Conservation (phyloP, 2,888 invertebrate species). For the Heliconius ismenius region DNA sequence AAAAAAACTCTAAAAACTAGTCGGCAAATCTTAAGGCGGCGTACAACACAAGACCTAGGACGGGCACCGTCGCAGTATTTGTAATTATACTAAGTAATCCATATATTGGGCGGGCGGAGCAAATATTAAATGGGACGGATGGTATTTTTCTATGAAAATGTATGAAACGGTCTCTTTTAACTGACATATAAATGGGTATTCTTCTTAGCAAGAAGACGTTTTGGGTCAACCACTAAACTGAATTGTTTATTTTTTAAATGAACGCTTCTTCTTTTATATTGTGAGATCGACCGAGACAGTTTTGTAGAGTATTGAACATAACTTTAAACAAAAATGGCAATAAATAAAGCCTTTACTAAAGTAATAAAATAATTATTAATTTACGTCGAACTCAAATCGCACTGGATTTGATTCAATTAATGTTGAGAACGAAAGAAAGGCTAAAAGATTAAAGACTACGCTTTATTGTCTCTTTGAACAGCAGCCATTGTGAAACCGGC, state of each 20-base stretch:
- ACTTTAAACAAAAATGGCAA: background rate
- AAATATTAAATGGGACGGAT: conserved; percentile 23
- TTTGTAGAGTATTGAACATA: no score
- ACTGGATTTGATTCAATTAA: no score
- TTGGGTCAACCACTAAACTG: background rate
- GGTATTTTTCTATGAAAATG: conserved; percentile 2
- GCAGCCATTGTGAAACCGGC: background rate
- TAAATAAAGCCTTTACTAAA: background rate
- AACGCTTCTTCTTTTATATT: no score
- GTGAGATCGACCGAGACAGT: no score
- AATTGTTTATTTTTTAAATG: background rate
- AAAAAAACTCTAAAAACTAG: background rate
- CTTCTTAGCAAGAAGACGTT: background rate
- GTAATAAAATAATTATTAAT: background rate
- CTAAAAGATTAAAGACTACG: conserved; percentile 9
- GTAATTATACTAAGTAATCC: conserved; percentile 22
- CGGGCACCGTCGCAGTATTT: conserved; percentile 10
- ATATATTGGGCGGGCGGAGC: conserved; percentile 5
- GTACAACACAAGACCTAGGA: background rate
- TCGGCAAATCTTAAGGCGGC: background rate
- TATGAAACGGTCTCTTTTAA: background rate
- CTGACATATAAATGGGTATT: background rate
- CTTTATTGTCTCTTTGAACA: background rate
- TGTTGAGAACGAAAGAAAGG: background rate
- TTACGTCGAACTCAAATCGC: background rate